A percentile compares a stretch with the other conserved stretches of the same genome.
Evolutionary conservation across 2,797 vertebrate genomes (phyloP).

Genomic region (Poeciliopsis paucimaculata): DNA sequence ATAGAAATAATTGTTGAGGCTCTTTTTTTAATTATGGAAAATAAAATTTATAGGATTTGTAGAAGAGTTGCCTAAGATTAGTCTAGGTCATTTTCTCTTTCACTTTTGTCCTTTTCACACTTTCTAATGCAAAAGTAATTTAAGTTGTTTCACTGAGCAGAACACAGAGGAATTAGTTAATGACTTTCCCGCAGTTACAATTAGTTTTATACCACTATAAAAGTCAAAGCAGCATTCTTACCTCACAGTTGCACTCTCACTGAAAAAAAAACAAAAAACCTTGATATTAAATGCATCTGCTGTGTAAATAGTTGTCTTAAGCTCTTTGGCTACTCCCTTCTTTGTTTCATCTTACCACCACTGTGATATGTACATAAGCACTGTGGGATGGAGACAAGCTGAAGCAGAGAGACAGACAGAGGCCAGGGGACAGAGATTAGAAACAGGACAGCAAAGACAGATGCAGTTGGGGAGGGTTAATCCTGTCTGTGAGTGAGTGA

Average conservation of each 20-base stretch:
- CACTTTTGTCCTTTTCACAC: constrained; percentile 21
- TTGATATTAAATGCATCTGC: constrained; percentile 23
- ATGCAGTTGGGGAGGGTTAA: constrained; percentile 74
- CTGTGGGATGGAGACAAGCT: constrained; percentile 66
- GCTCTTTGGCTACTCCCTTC: constrained; percentile 48
- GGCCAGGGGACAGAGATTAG: constrained; percentile 77
- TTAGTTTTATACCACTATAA: constrained; percentile 13
- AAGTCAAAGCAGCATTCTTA: constrained; percentile 7
- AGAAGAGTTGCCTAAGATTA: constrained; percentile 16
- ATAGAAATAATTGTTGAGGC: constrained; percentile 46
- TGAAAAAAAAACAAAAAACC: constrained; percentile 30
- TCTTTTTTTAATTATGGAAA: constrained; percentile 52
- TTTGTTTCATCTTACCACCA: constrained; percentile 63
- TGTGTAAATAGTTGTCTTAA: constrained; percentile 54
- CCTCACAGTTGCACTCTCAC: constrained; percentile 17
- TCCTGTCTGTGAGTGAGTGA: constrained; percentile 82
- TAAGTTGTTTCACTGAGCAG: constrained; percentile 5
- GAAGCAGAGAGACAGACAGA: constrained; percentile 60
- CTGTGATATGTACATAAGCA: constrained; percentile 66
- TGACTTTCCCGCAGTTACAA: constrained; percentile 15
- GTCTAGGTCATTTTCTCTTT: not conserved
- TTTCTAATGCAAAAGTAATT: constrained; percentile 8
- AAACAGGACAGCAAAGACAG: constrained; percentile 73
- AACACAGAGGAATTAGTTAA: not conserved
- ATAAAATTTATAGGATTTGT: constrained; percentile 30